Evolutionary conservation across 2,888 invertebrate species (phyloP).

Genomic region (Pandemis corylana): DNA sequence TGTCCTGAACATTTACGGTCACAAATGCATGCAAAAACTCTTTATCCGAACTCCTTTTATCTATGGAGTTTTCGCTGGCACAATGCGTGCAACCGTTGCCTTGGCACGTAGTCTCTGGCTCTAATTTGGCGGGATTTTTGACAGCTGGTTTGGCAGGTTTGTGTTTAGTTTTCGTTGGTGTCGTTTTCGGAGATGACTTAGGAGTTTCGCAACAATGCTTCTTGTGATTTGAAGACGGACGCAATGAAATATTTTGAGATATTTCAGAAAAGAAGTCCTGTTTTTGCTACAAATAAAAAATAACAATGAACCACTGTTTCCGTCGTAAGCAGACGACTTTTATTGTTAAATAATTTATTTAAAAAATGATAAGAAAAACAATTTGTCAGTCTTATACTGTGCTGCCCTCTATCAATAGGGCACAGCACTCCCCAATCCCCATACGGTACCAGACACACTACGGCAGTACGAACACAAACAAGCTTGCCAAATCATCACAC

Average conservation of each 20-base stretch:
- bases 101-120: conserved; percentile 22
- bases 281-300: conserved; percentile 67
- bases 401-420: not conserved
- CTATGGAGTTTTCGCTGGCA: conserved; percentile 54
- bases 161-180: conserved; percentile 43
- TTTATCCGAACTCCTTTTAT: conserved; percentile 50
- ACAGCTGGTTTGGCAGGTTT: conserved; percentile 24
- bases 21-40: conserved; percentile 78
- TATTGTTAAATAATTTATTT: no score
- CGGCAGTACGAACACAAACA: not conserved
- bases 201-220: conserved; percentile 61
- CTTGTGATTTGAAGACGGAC: conserved; percentile 51
- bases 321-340: no score
- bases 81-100: conserved; percentile 32
- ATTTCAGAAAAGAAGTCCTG: conserved; percentile 73
- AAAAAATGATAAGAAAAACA: not conserved
- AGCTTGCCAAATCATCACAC: not conserved
- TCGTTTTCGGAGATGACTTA: conserved; percentile 49
- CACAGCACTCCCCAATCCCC: not conserved
- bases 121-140: not conserved
- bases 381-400: not conserved
- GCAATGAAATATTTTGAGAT: conserved; percentile 58
- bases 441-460: not conserved
- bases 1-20: conserved; percentile 70
- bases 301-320: no score